Percentiles rank a stretch among this genome's conserved stretches.
These are phyloP conservation scores for Myodes glareolus DNA, from an alignment of 2,113 vertebrate species.

Conservation along the genomic window DNA sequence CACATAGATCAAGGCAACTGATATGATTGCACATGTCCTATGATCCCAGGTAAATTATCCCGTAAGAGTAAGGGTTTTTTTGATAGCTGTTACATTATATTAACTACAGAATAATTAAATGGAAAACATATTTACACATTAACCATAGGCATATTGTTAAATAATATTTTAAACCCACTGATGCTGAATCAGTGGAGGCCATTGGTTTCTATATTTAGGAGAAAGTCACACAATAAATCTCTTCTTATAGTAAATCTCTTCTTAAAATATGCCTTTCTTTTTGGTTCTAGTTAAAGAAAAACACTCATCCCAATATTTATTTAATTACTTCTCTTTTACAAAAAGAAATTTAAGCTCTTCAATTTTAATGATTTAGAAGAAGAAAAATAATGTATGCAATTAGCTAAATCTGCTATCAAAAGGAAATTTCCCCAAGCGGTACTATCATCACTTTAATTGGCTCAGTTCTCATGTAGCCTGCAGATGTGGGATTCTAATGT, in stretches of 20 bases:
- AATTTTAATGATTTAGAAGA: constrained; percentile 33
- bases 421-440: not conserved
- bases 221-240: constrained; percentile 19
- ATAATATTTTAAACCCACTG: not conserved
- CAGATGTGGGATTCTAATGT: not conserved
- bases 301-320: not conserved
- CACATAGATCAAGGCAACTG: not conserved
- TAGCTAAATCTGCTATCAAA: not conserved
- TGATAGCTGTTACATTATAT: not conserved
- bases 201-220: not conserved
- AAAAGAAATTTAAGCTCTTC: not conserved
- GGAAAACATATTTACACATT: not conserved
- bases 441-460: not conserved
- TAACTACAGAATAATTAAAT: not conserved
- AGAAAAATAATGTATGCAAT: not conserved
- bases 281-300: constrained; percentile 5
- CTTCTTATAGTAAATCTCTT: not conserved
- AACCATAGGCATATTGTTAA: not conserved
- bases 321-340: constrained; percentile 19
- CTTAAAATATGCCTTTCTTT: not conserved
- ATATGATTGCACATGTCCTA: not conserved
- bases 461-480: not conserved
- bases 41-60: not conserved
- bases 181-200: not conserved
- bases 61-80: not conserved